Evolutionary conservation across 2,888 invertebrate genomes (phyloP).

Genomic region (Pseudococcus longispinus): DNA sequence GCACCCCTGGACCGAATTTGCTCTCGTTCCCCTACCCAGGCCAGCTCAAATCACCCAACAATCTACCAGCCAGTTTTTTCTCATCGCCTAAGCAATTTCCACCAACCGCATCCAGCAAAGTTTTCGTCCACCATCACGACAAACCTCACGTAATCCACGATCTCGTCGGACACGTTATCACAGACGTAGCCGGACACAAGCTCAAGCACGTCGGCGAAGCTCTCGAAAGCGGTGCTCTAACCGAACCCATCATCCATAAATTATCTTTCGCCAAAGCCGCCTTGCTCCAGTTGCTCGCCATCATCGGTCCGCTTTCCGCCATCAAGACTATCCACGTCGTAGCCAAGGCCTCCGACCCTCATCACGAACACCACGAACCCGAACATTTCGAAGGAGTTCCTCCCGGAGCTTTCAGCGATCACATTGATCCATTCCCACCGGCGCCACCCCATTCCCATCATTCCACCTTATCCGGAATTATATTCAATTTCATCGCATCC

Average conservation of each 20-base stretch:
- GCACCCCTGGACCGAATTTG: background rate
- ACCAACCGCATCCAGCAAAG: slow-evolving; percentile 41
- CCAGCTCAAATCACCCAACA: background rate
- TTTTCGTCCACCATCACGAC: slow-evolving; percentile 50
- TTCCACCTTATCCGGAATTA: slow-evolving; percentile 42
- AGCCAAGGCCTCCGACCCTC: slow-evolving; percentile 54
- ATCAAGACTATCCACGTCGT: slow-evolving; percentile 48
- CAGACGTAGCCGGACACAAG: slow-evolving; percentile 54
- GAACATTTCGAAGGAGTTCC: slow-evolving; percentile 1
- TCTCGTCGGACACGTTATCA: slow-evolving; percentile 46
- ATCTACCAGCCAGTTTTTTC: background rate
- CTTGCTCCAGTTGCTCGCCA: slow-evolving; percentile 51
- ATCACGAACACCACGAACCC: background rate
- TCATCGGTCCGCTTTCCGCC: slow-evolving; percentile 53
- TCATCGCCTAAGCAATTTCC: slow-evolving; percentile 1
- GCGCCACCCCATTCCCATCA: background rate
- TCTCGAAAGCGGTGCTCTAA: slow-evolving; percentile 48
- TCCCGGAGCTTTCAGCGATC: background rate
- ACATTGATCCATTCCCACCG: slow-evolving; percentile 5
- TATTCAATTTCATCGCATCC: slow-evolving; percentile 41
- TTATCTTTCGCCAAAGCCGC: slow-evolving; percentile 53
- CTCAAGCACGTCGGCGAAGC: slow-evolving; percentile 52
- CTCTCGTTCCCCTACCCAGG: slow-evolving; percentile 29
- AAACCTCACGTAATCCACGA: slow-evolving; percentile 54
- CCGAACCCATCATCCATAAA: slow-evolving; percentile 55